Evolutionary conservation across 2,888 invertebrate species (phyloP).

Genomic region (Melinaea marsaeus): DNA sequence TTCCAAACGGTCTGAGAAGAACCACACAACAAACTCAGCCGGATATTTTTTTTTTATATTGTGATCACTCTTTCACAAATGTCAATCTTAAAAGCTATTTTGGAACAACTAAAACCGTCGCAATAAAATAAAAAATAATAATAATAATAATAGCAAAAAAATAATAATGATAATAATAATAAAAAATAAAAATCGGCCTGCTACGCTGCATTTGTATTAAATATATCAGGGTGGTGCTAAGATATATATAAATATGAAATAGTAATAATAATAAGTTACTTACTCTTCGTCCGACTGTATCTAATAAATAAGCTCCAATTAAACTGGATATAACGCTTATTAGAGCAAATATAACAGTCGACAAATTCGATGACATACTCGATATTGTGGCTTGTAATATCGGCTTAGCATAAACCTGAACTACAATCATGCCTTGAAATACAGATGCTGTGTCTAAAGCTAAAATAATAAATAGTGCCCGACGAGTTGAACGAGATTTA

Average conservation of each 20-base stretch:
- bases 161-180: too few relatives aligned
- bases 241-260: too few relatives aligned
- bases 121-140: too few relatives aligned
- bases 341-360: conserved; percentile 49
- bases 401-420: conserved; percentile 61
- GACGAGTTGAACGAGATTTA: conserved; percentile 51
- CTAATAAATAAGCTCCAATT: conserved; percentile 52
- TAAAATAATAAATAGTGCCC: conserved; percentile 43
- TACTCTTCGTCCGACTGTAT: conserved; percentile 55
- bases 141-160: too few relatives aligned
- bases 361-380: conserved; percentile 47
- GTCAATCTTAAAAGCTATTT: too few relatives aligned
- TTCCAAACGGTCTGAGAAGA: too few relatives aligned
- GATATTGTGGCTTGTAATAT: conserved; percentile 55
- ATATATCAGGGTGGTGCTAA: too few relatives aligned
- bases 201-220: too few relatives aligned
- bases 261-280: conserved; percentile 23
- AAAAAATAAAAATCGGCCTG: too few relatives aligned
- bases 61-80: too few relatives aligned
- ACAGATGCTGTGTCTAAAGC: conserved; percentile 45
- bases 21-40: neutral
- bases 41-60: too few relatives aligned
- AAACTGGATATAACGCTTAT: conserved; percentile 44
- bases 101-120: too few relatives aligned
- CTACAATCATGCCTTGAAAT: conserved; percentile 57